These are phyloP conservation scores for Rotaria sp. DNA, from an alignment of 2,888 invertebrate species.

Conservation along the genomic window DNA sequence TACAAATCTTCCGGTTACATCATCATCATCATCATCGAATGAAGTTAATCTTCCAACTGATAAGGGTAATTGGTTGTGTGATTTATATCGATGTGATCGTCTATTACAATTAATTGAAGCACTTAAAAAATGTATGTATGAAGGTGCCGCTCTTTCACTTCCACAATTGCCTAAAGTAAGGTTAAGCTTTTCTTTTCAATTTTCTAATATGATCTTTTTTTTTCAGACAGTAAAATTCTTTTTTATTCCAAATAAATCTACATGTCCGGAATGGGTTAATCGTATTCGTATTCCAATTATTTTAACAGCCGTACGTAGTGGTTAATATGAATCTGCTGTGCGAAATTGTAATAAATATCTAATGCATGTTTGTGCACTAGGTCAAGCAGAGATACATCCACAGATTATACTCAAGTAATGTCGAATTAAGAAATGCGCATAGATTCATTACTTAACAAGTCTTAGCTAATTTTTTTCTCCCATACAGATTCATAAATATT, in stretches of 20 bases:
- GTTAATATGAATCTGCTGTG: slow-evolving; percentile 73
- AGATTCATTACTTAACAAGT: too few relatives aligned
- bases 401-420: too few relatives aligned
- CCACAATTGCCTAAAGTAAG: slow-evolving; percentile 67
- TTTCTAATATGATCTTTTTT: slow-evolving; percentile 41
- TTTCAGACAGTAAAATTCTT: slow-evolving; percentile 72
- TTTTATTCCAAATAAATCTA: slow-evolving; percentile 82
- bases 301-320: slow-evolving; percentile 74
- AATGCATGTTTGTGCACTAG: slow-evolving; percentile 25
- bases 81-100: slow-evolving; percentile 65
- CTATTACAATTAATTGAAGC: slow-evolving; percentile 81
- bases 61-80: slow-evolving; percentile 43
- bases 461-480: too few relatives aligned
- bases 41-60: not conserved
- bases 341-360: slow-evolving; percentile 67
- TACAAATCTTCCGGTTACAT: not conserved
- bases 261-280: slow-evolving; percentile 87
- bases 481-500: too few relatives aligned
- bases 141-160: slow-evolving; percentile 79
- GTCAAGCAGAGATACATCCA: slow-evolving; percentile 43
- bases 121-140: slow-evolving; percentile 81
- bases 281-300: slow-evolving; percentile 78
- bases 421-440: too few relatives aligned
- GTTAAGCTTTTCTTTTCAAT: slow-evolving; percentile 38
- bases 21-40: slow-evolving; percentile 42